A percentile compares a stretch with the other conserved stretches of the same genome.
Conservation (phyloP, 1,140 invertebrate species). For the Rhyacophila brunnea region DNA sequence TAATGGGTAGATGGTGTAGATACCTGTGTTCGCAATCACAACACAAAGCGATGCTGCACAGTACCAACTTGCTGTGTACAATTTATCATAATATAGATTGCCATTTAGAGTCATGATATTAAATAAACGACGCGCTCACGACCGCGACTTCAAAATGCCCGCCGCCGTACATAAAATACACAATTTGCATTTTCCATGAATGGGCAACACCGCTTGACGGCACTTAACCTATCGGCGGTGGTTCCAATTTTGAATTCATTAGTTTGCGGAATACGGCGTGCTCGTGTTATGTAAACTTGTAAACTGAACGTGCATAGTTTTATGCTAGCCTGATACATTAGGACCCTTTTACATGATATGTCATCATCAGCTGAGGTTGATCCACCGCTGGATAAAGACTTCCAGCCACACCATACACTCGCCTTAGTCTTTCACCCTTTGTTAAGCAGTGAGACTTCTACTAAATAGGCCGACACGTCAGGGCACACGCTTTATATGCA, state of each 20-base stretch:
- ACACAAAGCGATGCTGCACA: slow-evolving; percentile 21
- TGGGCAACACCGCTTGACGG: slow-evolving; percentile 34
- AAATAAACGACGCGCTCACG: slow-evolving; percentile 35
- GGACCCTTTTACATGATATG: too few relatives aligned
- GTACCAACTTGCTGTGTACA: slow-evolving; percentile 8
- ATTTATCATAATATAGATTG: slow-evolving; percentile 36
- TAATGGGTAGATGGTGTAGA: slow-evolving; percentile 11
- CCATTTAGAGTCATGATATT: slow-evolving; percentile 35
- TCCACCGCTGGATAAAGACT: too few relatives aligned
- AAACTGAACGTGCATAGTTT: slow-evolving; percentile 22
- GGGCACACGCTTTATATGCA: too few relatives aligned
- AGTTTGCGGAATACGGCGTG: slow-evolving; percentile 33
- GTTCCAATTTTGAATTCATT: slow-evolving; percentile 34
- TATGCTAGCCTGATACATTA: slow-evolving; percentile 14
- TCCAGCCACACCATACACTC: too few relatives aligned
- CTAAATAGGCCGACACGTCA: too few relatives aligned
- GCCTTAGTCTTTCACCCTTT: too few relatives aligned
- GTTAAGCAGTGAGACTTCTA: too few relatives aligned
- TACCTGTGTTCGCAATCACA: slow-evolving; percentile 18
- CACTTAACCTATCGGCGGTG: slow-evolving; percentile 33
- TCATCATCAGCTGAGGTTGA: too few relatives aligned
- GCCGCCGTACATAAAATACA: slow-evolving; percentile 30
- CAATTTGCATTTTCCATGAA: slow-evolving; percentile 35
- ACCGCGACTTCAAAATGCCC: slow-evolving; percentile 34
- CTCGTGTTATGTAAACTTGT: slow-evolving; percentile 32